Evolutionary conservation across 2,888 invertebrate species (phyloP), one percentile per base, ranked within the genome.

Genomic region (Chrysopilus asiliformis): DNA sequence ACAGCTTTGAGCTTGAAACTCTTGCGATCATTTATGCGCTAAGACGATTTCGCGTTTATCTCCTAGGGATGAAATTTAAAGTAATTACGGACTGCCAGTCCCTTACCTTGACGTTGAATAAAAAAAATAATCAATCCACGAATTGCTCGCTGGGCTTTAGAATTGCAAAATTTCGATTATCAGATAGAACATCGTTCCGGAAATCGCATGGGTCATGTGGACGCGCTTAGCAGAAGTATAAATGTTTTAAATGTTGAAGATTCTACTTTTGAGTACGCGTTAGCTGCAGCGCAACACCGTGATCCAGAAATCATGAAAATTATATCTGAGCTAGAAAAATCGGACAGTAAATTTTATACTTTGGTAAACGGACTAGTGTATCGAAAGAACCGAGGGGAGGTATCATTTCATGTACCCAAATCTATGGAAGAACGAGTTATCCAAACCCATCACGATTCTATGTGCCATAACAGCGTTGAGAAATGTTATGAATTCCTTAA

Each of bases 1-100:
- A 50, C 31, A 49, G 48, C 34, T 53, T 45, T 42, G 53, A 55
- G 28, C 34, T 55, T 7, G 52, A 54, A 45, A 45, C 45, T 2
- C 33, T 53, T 16, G 44, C 48, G 3, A 46, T 51, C 5, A 40
- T 52, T 27, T 48, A 51, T 37, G 40, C 51, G 0, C 26, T 50
- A 10, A 36, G 48, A 32, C 25, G 47, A 30, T 50, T 52, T 35
- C 41, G 45, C 3, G 39, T 46, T 12, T 53, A 51, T 42, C 30
- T 54, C n/a, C 18, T 40, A 4, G 49, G 49, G 3, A 42, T 47
- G 4, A 33, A 35, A 16, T 51, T 55, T 40, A 50, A 44, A 36
- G 46, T 53, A 5, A 39, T 53, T 3, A 54, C 53, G n/a, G n/a
- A n/a, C n/a, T n/a, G n/a, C n/a, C n/a, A n/a, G n/a, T n/a, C n/a